Evolutionary conservation across 2,888 invertebrate species (phyloP).

Genomic region (Caenorhabditis sp.): DNA sequence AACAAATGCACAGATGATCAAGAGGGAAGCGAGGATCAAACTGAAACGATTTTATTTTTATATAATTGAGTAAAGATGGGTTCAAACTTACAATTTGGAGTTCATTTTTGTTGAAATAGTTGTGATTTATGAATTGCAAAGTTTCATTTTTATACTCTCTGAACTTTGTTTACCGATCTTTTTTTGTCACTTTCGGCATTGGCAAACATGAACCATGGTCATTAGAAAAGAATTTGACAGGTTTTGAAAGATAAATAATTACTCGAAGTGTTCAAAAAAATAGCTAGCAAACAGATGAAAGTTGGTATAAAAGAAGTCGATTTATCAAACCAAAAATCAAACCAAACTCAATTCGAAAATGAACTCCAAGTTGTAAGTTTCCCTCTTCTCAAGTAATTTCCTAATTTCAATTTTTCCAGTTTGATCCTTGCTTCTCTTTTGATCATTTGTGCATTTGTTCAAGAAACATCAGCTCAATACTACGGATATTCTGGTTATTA

Average conservation of each 20-base stretch:
- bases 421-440: neutral
- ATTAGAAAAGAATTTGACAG: too few species aligned
- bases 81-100: slow-evolving; percentile 31
- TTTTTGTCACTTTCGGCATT: too few species aligned
- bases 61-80: too few species aligned
- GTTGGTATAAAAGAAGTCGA: too few species aligned
- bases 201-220: too few species aligned
- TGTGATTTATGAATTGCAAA: too few species aligned
- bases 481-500: neutral
- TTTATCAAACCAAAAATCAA: too few species aligned
- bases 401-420: neutral
- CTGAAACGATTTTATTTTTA: slow-evolving; percentile 15
- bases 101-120: slow-evolving; percentile 10
- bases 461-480: slow-evolving; percentile 1
- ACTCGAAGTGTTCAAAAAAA: too few species aligned
- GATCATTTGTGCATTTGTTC: neutral
- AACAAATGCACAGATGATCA: slow-evolving; percentile 38
- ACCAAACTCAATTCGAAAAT: neutral
- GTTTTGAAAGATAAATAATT: too few species aligned
- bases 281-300: too few species aligned
- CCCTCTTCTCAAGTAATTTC: neutral
- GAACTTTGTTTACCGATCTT: too few species aligned
- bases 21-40: slow-evolving; percentile 35
- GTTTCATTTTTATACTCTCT: too few species aligned
- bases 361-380: slow-evolving; percentile 2